These are phyloP conservation scores for Lasioglossum marginatum DNA, from an alignment of 2,888 invertebrate species.

Conservation along the genomic window DNA sequence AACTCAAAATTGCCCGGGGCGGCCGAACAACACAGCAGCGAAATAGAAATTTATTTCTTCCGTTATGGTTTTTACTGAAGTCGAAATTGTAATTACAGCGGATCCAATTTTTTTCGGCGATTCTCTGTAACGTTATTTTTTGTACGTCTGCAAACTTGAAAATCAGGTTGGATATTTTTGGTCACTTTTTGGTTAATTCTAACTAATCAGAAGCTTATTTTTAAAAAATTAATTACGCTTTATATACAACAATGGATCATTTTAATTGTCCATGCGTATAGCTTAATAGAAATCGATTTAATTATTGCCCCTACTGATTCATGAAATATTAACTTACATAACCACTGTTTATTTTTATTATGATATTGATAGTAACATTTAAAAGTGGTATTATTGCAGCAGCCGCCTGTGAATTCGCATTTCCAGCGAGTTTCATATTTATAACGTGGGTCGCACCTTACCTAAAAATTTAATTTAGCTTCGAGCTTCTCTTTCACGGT, in stretches of 20 bases:
- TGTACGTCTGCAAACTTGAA: background rate
- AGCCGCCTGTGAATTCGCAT: background rate
- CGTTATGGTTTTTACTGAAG: background rate
- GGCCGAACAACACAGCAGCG: background rate
- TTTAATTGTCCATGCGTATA: background rate
- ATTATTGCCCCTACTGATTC: background rate
- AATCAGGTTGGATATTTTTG: background rate
- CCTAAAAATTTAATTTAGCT: conserved; percentile 12
- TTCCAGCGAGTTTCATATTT: background rate
- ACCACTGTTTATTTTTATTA: background rate
- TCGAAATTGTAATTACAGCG: background rate
- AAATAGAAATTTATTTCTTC: background rate
- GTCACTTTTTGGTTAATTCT: background rate
- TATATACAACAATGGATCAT: too few species aligned
- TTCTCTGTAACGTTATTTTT: background rate
- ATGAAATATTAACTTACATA: background rate
- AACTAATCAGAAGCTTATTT: background rate
- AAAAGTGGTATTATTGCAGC: background rate
- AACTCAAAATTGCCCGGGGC: background rate
- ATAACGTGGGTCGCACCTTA: background rate
- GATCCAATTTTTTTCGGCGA: background rate
- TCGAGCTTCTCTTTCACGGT: conserved; percentile 9
- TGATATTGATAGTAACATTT: background rate
- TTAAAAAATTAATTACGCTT: too few species aligned
- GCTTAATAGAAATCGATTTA: background rate